These are phyloP conservation scores for Falcunculus frontatus DNA, from an alignment of 2,113 vertebrate species.

Conservation along the genomic window DNA sequence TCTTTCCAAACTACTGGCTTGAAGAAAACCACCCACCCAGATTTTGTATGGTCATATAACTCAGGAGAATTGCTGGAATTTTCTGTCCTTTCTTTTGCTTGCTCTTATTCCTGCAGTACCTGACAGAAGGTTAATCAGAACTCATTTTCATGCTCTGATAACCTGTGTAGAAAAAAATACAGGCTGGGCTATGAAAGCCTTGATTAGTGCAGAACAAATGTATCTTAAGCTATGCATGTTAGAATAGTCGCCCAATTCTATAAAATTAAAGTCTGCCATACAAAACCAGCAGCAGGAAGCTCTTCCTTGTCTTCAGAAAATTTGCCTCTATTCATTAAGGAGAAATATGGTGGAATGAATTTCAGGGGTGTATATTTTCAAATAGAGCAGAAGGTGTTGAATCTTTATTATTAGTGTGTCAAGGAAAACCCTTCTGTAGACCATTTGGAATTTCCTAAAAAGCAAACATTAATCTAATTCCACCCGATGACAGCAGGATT, in stretches of 20 bases:
- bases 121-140: slow-evolving; percentile 2
- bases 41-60: neutral
- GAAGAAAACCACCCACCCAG: neutral
- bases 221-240: neutral
- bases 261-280: neutral
- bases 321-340: neutral
- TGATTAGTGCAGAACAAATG: neutral
- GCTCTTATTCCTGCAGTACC: neutral
- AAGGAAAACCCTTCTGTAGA: neutral
- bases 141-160: neutral
- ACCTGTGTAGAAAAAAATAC: neutral
- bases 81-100: neutral
- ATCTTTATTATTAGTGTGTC: neutral
- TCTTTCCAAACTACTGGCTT: neutral
- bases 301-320: neutral
- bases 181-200: neutral
- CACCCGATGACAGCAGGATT: neutral
- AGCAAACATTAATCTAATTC: neutral
- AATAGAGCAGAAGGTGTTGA: neutral
- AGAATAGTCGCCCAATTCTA: neutral
- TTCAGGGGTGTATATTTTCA: neutral
- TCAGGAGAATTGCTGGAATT: neutral
- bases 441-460: neutral
- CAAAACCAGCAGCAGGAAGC: neutral
- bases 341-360: neutral